Base-by-base conservation (phyloP, 2,888 invertebrate species). In the Allophyes oxyacanthae region DNA sequence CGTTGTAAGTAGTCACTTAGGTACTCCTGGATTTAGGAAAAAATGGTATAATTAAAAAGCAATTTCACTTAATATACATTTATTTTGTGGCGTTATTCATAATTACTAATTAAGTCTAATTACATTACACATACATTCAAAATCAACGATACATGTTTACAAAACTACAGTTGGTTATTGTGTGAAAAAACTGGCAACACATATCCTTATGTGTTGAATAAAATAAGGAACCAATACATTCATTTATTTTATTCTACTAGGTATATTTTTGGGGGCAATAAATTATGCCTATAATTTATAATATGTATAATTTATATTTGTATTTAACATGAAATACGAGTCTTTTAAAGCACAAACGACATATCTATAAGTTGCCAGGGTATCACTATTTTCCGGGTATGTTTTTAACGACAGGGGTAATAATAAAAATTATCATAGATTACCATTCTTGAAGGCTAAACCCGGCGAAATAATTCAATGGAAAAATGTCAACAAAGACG, bases 21-120 rank as follows among this genome's bases (percentile, higher is more conserved):
- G 20, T 20, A 20, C 20, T 20, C 20, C 2, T 28, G 20, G 26
- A 40, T 46, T 43, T 36, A 28, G 34, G 28, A 43, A 62, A 28
- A 15, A 15, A 20, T 2, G 20, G 38, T 44, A 60, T 33, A 73
- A 66, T 53, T 50, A 64, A 62, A 71, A 49, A 44, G 32, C 41
- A 34, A 1, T 43, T 26, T 70, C 56, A 72, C 81, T 79, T 81
- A 78, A 73, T 67, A 81, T 81, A 83, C 66, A 63, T 83, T 83
- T 83, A 84, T 81, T 83, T 84, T 84, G 83, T 85, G 79, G 81
- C 81, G 66, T 80, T 82, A 83, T 72, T 72, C 69, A 73, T 75
- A 77, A 73, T 72, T 73, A 75, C 65, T 78, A 70, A 74, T 66
- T 80, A 81, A 64, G 51, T 51, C 75, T 79, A 78, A 57, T 68